Base-by-base conservation (phyloP, 2,797 vertebrate species). In the Austrolebias charrua region DNA sequence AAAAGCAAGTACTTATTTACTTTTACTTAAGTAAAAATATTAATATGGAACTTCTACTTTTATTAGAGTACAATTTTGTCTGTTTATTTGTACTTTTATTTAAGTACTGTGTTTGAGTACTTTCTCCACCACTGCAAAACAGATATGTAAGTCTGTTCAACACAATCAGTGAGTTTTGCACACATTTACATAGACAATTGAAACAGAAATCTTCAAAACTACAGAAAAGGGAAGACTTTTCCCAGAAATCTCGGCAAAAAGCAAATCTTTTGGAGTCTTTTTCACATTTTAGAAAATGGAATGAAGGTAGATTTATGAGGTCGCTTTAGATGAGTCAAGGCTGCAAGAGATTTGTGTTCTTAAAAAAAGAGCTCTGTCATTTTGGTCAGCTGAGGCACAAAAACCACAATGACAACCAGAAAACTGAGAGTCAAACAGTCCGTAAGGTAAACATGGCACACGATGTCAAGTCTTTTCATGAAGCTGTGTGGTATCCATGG, bases 341-440 rank as follows among this genome's bases (percentile, higher is more conserved):
- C 52, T 52, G 29, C 18, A 52, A 56, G 55, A 55, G n/a, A 18
- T 38, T 29, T 28, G 57, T 50, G 64, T 43, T 71, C 6, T 47
- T 35, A 35, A 35, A 8, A 35, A 38, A 63, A 75, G 29, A 57
- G 72, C 75, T 54, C 62, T 29, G 70, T 89, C 87, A 87, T 49
- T 13, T 78, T 76, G 82, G 75, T 71, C 11, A 48, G 54, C 56
- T 47, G 54, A 72, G 40, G 42, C 38, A 28, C 50, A n/a, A 28
- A 5, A 7, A 63, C 84, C 80, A 75, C 82, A 79, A 63, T 82
- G 82, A 85, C 78, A 29, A 40, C 2, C 43, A 61, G 45, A 75
- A 80, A 80, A 44, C 55, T 18, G 31, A 75, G 54, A 71, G 53
- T 18, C 64, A 66, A 47, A 57, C 62, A 40, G 51, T 49, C 35